These are phyloP conservation scores for Caenorhabditis tropicalis DNA, from an alignment of 1,140 invertebrate species.

Conservation along the genomic window DNA sequence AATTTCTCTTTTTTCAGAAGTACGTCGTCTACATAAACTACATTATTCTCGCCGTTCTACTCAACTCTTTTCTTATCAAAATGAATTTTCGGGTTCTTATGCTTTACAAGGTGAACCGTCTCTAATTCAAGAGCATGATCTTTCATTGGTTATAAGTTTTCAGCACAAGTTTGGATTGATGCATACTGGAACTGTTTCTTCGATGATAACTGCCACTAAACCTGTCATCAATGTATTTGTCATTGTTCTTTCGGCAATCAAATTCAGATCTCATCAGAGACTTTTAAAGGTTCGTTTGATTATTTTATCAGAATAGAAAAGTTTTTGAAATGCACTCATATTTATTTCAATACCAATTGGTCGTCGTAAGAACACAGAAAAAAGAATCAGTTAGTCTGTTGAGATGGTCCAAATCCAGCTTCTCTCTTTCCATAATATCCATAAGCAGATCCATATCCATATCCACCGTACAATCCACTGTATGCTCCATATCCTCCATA, in stretches of 20 bases:
- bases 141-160: neutral
- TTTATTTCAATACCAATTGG: neutral
- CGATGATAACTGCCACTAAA: conserved; percentile 66
- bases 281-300: conserved; percentile 51
- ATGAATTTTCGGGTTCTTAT: conserved; percentile 48
- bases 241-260: conserved; percentile 59
- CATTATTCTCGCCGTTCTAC: conserved; percentile 16
- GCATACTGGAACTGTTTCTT: conserved; percentile 64
- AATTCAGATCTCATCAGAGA: conserved; percentile 59
- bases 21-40: conserved; percentile 41
- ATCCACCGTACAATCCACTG: neutral
- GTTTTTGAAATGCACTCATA: neutral
- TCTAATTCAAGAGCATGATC: neutral
- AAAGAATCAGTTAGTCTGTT: neutral
- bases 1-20: conserved; percentile 16
- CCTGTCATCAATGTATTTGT: conserved; percentile 62
- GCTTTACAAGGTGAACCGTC: conserved; percentile 40
- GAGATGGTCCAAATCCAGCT: conserved; percentile 28
- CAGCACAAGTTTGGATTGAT: conserved; percentile 61
- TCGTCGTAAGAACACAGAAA: neutral
- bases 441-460: conserved; percentile 21
- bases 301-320: neutral
- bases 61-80: conserved; percentile 50
- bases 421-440: conserved; percentile 49
- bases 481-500: neutral